Percentiles rank a stretch among this genome's conserved stretches.
Conservation (phyloP, 2,888 invertebrate genomes). For the Drosophila longiperda region DNA sequence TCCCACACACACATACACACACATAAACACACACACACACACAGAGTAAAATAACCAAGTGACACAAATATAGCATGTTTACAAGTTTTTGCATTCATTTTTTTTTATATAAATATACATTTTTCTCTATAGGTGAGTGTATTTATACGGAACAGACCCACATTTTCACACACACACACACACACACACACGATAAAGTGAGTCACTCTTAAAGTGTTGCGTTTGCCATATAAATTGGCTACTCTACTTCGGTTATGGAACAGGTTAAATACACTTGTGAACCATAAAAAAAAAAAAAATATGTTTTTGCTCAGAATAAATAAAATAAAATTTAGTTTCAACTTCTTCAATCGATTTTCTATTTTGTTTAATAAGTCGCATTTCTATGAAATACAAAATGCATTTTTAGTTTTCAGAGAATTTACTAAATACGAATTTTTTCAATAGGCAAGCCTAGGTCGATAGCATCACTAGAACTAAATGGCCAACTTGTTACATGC, state of each 20-base stretch:
- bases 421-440: neutral
- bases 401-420: neutral
- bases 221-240: neutral
- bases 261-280: neutral
- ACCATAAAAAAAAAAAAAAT: too few species aligned
- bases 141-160: constrained; percentile 8
- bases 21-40: neutral
- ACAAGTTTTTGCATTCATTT: constrained; percentile 2
- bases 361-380: neutral
- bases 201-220: constrained; percentile 7
- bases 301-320: neutral
- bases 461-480: neutral
- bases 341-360: neutral
- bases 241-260: neutral
- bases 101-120: constrained; percentile 1
- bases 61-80: constrained; percentile 32
- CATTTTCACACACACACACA: neutral
- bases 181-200: neutral
- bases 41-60: neutral
- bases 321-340: neutral
- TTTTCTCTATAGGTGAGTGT: neutral
- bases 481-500: neutral
- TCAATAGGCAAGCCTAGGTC: neutral
- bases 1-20: constrained; percentile 17
- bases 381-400: neutral